A percentile compares a stretch with the other conserved stretches of the same genome.
Evolutionary conservation across 2,888 invertebrate species (phyloP).

Genomic region (Xanthostigma xanthostigma): DNA sequence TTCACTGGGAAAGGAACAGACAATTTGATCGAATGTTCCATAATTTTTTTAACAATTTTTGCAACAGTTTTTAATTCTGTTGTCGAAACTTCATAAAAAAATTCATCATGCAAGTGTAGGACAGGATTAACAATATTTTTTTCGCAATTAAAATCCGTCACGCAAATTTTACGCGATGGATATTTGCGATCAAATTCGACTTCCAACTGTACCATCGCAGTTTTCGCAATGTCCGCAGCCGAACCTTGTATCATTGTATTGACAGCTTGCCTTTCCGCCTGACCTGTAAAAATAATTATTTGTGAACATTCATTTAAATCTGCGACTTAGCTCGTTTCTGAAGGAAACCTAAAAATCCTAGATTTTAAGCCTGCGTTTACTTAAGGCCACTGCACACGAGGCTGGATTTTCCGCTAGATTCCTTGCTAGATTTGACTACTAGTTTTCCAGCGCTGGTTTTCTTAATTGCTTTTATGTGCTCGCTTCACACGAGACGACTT

Average conservation of each 20-base stretch:
- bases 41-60: slow-evolving; percentile 50
- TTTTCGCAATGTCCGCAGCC: slow-evolving; percentile 90
- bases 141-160: background rate
- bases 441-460: too few relatives aligned
- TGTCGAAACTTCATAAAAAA: slow-evolving; percentile 74
- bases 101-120: slow-evolving; percentile 90
- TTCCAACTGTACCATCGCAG: slow-evolving; percentile 72
- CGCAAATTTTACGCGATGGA: slow-evolving; percentile 14
- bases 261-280: slow-evolving; percentile 90
- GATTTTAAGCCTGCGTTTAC: too few relatives aligned
- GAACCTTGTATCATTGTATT: slow-evolving; percentile 95
- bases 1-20: slow-evolving; percentile 78
- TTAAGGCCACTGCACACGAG: too few relatives aligned
- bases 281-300: slow-evolving; percentile 31
- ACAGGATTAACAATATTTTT: slow-evolving; percentile 47
- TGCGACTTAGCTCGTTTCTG: too few relatives aligned
- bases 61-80: slow-evolving; percentile 40
- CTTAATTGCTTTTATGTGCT: too few relatives aligned
- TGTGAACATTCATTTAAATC: too few relatives aligned
- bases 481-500: too few relatives aligned
- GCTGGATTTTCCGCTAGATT: too few relatives aligned
- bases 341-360: background rate
- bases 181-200: slow-evolving; percentile 33
- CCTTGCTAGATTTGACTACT: too few relatives aligned
- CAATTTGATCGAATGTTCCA: slow-evolving; percentile 64